Conservation (phyloP, 2,888 invertebrate species). For the Scaeva pyrastri region DNA sequence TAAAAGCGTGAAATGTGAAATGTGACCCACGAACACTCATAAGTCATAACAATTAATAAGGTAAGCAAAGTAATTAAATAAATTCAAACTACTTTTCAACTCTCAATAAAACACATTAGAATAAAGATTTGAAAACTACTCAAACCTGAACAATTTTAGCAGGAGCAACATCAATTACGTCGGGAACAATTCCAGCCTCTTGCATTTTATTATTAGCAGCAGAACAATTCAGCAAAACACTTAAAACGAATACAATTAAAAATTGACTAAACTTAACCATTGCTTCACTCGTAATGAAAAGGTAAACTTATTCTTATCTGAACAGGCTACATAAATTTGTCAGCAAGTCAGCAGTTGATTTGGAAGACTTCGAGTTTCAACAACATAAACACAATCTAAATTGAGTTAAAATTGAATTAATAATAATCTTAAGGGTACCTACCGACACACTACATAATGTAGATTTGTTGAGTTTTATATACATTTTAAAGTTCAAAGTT, state of each 20-base stretch:
- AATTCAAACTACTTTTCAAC: no score
- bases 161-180: slow-evolving; percentile 72
- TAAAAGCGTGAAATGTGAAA: no score
- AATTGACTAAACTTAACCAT: neutral
- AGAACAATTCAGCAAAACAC: neutral
- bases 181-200: slow-evolving; percentile 74
- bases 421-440: neutral
- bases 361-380: neutral
- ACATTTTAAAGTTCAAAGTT: neutral
- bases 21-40: no score
- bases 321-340: neutral
- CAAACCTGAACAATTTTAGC: slow-evolving; percentile 80
- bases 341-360: neutral
- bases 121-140: slow-evolving; percentile 3
- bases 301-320: neutral
- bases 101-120: no score
- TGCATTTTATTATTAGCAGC: slow-evolving; percentile 31
- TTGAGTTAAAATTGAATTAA: neutral
- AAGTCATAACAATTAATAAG: no score
- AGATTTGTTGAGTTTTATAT: neutral
- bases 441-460: neutral
- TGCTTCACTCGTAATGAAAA: neutral
- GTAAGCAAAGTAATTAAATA: no score
- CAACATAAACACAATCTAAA: neutral
- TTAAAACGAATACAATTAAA: neutral